Evolutionary conservation across 2,113 vertebrate species (phyloP).

Genomic region (Stigmatopora argus): DNA sequence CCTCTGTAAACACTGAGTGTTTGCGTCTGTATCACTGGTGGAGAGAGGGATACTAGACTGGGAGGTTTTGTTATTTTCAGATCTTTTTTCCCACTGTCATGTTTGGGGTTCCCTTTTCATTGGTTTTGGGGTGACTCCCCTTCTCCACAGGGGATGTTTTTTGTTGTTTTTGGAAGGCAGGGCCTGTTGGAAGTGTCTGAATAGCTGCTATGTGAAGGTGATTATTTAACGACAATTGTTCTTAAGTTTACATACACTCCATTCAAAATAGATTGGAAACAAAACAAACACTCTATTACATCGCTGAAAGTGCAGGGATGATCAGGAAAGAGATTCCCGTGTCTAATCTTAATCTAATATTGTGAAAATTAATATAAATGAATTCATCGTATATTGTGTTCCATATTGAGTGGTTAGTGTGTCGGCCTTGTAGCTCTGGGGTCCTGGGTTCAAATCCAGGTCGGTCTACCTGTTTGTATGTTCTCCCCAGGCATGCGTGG

Average conservation of each 20-base stretch:
- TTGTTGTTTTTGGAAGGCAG: conserved; percentile 31
- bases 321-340: not conserved
- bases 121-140: conserved; percentile 58
- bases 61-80: conserved; percentile 26
- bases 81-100: conserved; percentile 29
- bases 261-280: not conserved
- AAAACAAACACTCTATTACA: not conserved
- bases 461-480: too few relatives aligned
- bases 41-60: not conserved
- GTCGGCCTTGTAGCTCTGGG: too few relatives aligned
- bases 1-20: conserved; percentile 45
- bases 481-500: too few relatives aligned
- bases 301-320: not conserved
- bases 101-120: conserved; percentile 20
- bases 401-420: too few relatives aligned
- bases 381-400: too few relatives aligned
- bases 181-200: conserved; percentile 18
- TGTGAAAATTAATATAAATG: too few relatives aligned
- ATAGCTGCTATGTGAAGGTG: conserved; percentile 24
- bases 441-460: too few relatives aligned
- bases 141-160: conserved; percentile 43
- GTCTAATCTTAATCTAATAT: not conserved
- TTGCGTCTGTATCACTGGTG: not conserved
- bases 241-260: not conserved
- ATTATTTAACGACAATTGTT: not conserved